A percentile compares a stretch with the other conserved stretches of the same genome.
phyloP scores from a whole-genome alignment of 2,113 vertebrate genomes.

The Potamarius usumacintae region DNA sequence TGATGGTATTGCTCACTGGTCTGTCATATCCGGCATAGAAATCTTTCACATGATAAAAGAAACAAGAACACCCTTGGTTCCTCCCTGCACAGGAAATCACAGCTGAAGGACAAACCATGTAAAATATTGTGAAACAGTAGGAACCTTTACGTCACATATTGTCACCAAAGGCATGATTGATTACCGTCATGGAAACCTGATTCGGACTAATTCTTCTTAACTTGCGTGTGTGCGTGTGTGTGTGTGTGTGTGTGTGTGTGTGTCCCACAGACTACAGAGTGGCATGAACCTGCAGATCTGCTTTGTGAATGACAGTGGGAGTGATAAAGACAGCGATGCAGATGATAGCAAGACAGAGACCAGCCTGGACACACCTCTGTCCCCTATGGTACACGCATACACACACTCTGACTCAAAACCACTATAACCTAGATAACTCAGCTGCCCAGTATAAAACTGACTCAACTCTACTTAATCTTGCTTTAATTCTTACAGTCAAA shows the following conservation, averaged over 20 bases:
- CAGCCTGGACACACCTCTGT: conserved; percentile 82
- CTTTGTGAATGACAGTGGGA: conserved; percentile 96
- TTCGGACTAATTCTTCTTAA: not conserved
- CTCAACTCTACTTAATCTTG: not conserved
- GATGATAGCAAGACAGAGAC: conserved; percentile 97
- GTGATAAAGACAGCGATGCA: conserved; percentile 95
- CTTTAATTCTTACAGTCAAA: not conserved
- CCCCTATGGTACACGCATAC: conserved; percentile 75
- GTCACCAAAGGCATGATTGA: not conserved
- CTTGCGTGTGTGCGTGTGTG: not conserved
- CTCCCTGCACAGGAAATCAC: not conserved
- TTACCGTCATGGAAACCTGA: not conserved
- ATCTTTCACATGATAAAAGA: not conserved
- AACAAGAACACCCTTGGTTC: not conserved
- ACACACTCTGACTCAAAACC: not conserved
- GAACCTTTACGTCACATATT: not conserved
- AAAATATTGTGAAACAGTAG: not conserved
- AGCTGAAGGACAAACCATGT: not conserved
- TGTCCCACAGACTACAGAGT: conserved; percentile 80
- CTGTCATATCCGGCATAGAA: not conserved
- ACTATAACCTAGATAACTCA: not conserved
- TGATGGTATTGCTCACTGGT: not conserved
- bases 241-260: not conserved
- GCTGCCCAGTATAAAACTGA: not conserved
- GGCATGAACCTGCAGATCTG: conserved; percentile 97